phyloP scores from a whole-genome alignment of 2,888 invertebrate species.

The Agonopterix alstromeriana region DNA sequence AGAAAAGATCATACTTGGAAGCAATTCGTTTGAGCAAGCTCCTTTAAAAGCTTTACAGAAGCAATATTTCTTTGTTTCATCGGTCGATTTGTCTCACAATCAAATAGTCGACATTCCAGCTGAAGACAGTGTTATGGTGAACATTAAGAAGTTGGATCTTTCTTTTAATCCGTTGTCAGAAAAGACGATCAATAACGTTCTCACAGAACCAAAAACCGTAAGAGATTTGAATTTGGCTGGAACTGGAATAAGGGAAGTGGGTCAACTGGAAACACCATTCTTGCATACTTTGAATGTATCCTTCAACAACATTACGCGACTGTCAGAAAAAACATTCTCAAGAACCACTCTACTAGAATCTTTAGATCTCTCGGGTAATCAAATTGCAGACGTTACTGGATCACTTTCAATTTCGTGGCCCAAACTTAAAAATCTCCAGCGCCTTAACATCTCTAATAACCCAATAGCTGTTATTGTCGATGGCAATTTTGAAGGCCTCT shows the following conservation, averaged over 20 bases:
- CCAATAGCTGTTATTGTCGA: constrained; percentile 86
- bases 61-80: constrained; percentile 89
- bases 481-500: constrained; percentile 84
- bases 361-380: constrained; percentile 86
- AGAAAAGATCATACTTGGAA: constrained; percentile 86
- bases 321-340: constrained; percentile 83
- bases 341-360: constrained; percentile 87
- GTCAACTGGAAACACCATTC: constrained; percentile 89
- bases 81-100: constrained; percentile 87
- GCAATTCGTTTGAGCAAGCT: constrained; percentile 86
- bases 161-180: constrained; percentile 89
- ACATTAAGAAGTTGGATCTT: constrained; percentile 90
- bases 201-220: constrained; percentile 93
- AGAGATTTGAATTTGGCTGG: constrained; percentile 88
- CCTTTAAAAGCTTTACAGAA: constrained; percentile 88
- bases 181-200: constrained; percentile 83
- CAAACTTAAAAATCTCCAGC: constrained; percentile 82
- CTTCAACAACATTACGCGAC: constrained; percentile 80
- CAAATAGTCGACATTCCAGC: constrained; percentile 86
- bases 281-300: constrained; percentile 87
- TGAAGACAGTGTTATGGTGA: constrained; percentile 91
- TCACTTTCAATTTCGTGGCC: constrained; percentile 82
- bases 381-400: constrained; percentile 75
- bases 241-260: constrained; percentile 82
- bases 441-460: constrained; percentile 89